Conservation (phyloP, 2,113 vertebrate species). For the Platichthys flesus region DNA sequence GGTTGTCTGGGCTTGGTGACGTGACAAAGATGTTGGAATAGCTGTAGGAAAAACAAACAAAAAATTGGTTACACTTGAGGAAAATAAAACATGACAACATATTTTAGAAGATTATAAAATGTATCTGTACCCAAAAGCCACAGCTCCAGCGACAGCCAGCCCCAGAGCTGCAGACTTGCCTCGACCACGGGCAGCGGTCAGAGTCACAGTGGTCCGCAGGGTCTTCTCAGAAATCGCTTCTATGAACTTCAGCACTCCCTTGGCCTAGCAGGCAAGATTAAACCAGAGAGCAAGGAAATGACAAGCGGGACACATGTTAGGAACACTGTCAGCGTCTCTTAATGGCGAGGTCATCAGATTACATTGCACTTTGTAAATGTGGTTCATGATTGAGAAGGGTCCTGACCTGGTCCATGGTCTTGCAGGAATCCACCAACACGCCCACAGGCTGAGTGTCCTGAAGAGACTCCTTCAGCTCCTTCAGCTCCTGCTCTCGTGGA, state of each 20-base stretch:
- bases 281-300: not conserved
- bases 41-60: conserved; percentile 64
- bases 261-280: conserved; percentile 82
- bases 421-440: conserved; percentile 92
- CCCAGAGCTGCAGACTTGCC: conserved; percentile 98
- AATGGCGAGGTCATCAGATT: not conserved
- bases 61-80: not conserved
- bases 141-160: conserved; percentile 92
- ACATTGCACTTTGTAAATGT: not conserved
- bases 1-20: conserved; percentile 97
- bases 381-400: not conserved
- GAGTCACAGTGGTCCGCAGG: conserved; percentile 91
- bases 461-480: conserved; percentile 92
- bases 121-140: conserved; percentile 91
- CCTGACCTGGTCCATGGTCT: conserved; percentile 93
- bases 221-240: conserved; percentile 98
- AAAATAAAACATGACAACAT: not conserved
- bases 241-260: conserved; percentile 94
- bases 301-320: not conserved
- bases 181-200: conserved; percentile 95
- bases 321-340: not conserved
- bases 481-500: conserved; percentile 89
- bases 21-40: conserved; percentile 99
- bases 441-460: conserved; percentile 97
- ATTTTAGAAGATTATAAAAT: not conserved